Conservation (phyloP, 2,888 invertebrate genomes). For the Oscheius sp. region DNA sequence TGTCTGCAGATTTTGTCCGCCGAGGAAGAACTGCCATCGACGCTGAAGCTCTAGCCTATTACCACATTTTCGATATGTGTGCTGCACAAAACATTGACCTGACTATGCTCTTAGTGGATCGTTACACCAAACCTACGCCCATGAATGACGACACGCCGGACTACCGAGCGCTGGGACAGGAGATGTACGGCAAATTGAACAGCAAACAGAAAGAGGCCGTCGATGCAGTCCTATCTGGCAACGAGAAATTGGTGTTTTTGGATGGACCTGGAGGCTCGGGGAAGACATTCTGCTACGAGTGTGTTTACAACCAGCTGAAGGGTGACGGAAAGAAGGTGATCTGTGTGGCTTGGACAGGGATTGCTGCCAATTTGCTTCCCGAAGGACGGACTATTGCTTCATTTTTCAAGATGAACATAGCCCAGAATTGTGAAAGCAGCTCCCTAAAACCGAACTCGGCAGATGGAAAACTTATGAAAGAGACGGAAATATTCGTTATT, state of each 20-base stretch:
- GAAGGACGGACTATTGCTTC: constrained; percentile 33
- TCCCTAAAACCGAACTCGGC: not conserved
- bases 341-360: constrained; percentile 33
- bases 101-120: not conserved
- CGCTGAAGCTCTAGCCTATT: constrained; percentile 28
- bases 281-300: constrained; percentile 32
- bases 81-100: not conserved
- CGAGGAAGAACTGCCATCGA: not conserved
- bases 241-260: constrained; percentile 14
- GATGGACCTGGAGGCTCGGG: constrained; percentile 37
- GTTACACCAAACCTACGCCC: not conserved
- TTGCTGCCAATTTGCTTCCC: constrained; percentile 36
- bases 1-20: constrained; percentile 15
- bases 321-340: constrained; percentile 7
- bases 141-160: not conserved
- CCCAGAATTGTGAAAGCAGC: not conserved
- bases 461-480: constrained; percentile 6
- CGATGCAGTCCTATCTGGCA: not conserved
- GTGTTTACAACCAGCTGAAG: constrained; percentile 15
- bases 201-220: not conserved
- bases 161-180: not conserved
- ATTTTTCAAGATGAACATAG: constrained; percentile 24
- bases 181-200: constrained; percentile 6
- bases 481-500: constrained; percentile 16
- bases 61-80: constrained; percentile 14